Evolutionary conservation across 1,140 invertebrate genomes (phyloP).

Genomic region (Eriosoma lanigerum): DNA sequence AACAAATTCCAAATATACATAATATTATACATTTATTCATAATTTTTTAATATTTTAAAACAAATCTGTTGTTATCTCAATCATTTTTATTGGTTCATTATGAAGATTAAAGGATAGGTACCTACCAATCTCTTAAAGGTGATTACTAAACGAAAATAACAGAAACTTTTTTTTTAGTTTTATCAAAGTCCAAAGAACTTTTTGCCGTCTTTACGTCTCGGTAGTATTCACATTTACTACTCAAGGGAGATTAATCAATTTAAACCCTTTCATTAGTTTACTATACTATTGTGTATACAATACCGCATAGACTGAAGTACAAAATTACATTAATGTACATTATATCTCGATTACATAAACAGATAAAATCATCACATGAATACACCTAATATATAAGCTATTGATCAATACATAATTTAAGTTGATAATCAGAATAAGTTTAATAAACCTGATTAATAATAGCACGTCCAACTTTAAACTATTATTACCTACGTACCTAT

Average conservation of each 20-base stretch:
- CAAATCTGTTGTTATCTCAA: too few relatives aligned
- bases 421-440: not conserved
- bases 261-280: conserved; percentile 16
- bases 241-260: conserved; percentile 12
- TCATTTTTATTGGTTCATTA: conserved; percentile 7
- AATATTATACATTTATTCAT: too few relatives aligned
- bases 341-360: not conserved
- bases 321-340: not conserved
- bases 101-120: conserved; percentile 4
- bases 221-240: not conserved
- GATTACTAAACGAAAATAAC: too few relatives aligned
- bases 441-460: too few relatives aligned
- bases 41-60: too few relatives aligned
- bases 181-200: conserved; percentile 3
- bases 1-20: too few relatives aligned
- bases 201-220: not conserved
- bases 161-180: too few relatives aligned
- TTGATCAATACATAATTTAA: not conserved
- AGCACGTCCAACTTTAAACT: too few relatives aligned
- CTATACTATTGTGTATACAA: not conserved
- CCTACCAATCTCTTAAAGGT: too few relatives aligned
- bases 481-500: too few relatives aligned
- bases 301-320: not conserved
- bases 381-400: not conserved
- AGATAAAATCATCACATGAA: not conserved